phyloP scores from a whole-genome alignment of 2,888 invertebrate genomes.

The Calliscelio sp. region DNA sequence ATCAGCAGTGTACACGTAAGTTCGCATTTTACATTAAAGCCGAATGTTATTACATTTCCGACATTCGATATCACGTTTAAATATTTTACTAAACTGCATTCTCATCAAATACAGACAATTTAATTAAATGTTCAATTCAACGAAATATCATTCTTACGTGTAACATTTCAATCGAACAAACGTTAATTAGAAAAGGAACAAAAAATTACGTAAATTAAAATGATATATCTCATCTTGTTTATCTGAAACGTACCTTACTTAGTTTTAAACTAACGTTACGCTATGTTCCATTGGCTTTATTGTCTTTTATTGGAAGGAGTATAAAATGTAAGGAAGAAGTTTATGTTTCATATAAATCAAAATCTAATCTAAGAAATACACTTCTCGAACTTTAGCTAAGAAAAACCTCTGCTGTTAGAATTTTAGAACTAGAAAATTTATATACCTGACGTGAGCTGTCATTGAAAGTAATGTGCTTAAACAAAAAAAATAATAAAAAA shows the following conservation, averaged over 20 bases:
- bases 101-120: too few relatives aligned
- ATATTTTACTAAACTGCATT: too few relatives aligned
- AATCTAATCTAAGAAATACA: conserved; percentile 58
- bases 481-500: too few relatives aligned
- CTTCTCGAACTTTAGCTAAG: conserved; percentile 35
- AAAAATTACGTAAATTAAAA: conserved; percentile 31
- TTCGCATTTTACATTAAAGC: too few relatives aligned
- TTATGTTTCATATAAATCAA: conserved; percentile 58
- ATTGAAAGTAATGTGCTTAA: conserved; percentile 10
- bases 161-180: too few relatives aligned
- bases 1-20: too few relatives aligned
- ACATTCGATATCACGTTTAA: too few relatives aligned
- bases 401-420: conserved; percentile 35
- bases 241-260: conserved; percentile 43
- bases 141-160: too few relatives aligned
- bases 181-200: too few relatives aligned
- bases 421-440: conserved; percentile 27
- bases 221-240: conserved; percentile 14
- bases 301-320: conserved; percentile 49
- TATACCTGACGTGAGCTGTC: conserved; percentile 8
- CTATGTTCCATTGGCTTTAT: conserved; percentile 47
- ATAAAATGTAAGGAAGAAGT: conserved; percentile 53
- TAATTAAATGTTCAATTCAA: too few relatives aligned
- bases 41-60: too few relatives aligned
- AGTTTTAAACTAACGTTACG: conserved; percentile 39